Evolutionary conservation across 2,113 vertebrate species (phyloP), one percentile per base, ranked within the genome.

Genomic region (Channa argus): DNA sequence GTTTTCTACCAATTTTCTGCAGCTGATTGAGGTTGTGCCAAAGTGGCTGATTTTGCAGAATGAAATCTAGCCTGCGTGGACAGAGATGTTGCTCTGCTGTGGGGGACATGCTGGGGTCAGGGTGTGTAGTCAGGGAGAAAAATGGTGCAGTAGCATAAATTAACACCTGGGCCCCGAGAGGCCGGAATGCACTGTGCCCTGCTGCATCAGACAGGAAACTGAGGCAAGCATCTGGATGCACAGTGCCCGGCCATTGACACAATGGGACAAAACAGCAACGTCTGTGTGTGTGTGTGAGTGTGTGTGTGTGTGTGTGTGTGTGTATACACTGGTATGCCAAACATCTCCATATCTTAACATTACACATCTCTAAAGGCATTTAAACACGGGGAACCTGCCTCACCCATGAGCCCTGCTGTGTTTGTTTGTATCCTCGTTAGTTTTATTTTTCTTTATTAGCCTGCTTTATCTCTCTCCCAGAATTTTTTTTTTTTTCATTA

Each of bases 111-210:
- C 74, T 63, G 80, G 69, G 89, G 82, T 90, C 83, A 71, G 74
- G 67, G 52, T 72, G 80, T 65, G 79, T 70, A 86, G 80, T 88
- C 79, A 61, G 75, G 81, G 63, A 68, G 87, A 77, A 86, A 86
- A 88, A 74, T 80, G 77, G 77, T 79, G 85, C 79, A 75, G 82
- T 45, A 49, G 91, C 86, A 91, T 88, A 90, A 91, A 92, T 91
- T 86, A 93, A 86, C 91, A 94, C 89, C 91, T 92, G 89, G 83
- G 90, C 83, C 74, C 73, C 36, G 24, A 83, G 83, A 86, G 55
- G 54, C 63, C 71, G 75, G 54, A 58, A 65, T 46, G 52, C 64
- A 56, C 55, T 50, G 79, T 54, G 39, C 69, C 81, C 80, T 71
- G 74, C 74, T 79, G 72, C 62, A 86, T 63, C 8, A 10, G 68